Percentiles rank a stretch among this genome's conserved stretches.
phyloP scores from a whole-genome alignment of 2,113 vertebrate genomes.

The Fulica atra region DNA sequence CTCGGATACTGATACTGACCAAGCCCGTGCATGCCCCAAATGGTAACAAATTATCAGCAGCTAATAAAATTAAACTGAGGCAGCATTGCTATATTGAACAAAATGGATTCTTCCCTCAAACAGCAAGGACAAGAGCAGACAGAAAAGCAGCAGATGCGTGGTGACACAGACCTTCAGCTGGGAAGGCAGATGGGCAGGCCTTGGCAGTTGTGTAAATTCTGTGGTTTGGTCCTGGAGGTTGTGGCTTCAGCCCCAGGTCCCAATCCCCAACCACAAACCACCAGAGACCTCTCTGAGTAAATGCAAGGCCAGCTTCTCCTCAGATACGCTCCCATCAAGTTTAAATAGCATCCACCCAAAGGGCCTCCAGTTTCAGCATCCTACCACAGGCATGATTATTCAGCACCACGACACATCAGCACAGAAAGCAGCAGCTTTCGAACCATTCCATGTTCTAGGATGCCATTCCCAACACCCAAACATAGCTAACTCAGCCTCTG shows the following conservation, averaged over 20 bases:
- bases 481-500: not conserved
- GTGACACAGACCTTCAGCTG: not conserved
- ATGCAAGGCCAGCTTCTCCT: not conserved
- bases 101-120: not conserved
- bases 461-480: not conserved
- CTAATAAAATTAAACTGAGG: not conserved
- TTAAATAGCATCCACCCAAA: not conserved
- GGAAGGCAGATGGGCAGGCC: not conserved
- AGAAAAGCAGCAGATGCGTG: not conserved
- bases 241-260: constrained; percentile 32
- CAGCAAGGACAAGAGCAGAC: not conserved
- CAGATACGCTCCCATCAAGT: not conserved
- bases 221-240: constrained; percentile 32
- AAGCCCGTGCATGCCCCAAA: not conserved
- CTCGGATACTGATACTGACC: not conserved
- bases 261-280: constrained; percentile 40
- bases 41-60: not conserved
- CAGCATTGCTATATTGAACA: not conserved
- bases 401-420: not conserved
- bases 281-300: not conserved
- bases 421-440: not conserved
- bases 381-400: not conserved
- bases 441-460: not conserved
- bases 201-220: not conserved
- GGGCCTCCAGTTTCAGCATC: not conserved